Conservation (phyloP, 2,888 invertebrate species). For the Caenorhabditis wallacei region DNA sequence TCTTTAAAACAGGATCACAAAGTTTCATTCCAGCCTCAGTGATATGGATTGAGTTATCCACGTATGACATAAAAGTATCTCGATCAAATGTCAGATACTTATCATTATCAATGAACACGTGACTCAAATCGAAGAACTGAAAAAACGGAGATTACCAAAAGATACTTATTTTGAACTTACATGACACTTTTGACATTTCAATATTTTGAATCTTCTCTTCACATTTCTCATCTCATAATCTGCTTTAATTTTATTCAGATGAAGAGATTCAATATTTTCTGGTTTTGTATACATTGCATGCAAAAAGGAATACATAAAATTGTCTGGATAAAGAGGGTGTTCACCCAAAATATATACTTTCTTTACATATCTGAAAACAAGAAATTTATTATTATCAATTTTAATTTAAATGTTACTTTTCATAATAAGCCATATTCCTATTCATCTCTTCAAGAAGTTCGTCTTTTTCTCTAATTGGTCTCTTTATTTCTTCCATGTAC, state of each 20-base stretch:
- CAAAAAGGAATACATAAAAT: constrained; percentile 5
- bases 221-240: constrained; percentile 16
- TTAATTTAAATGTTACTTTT: not conserved
- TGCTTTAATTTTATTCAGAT: constrained; percentile 16
- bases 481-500: not conserved
- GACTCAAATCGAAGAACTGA: constrained; percentile 45
- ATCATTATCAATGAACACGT: constrained; percentile 17
- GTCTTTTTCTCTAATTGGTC: constrained; percentile 2
- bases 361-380: not conserved
- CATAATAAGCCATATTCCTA: constrained; percentile 1
- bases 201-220: not conserved
- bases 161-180: not conserved
- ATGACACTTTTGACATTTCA: constrained; percentile 34
- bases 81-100: constrained; percentile 43
- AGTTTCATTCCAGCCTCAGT: constrained; percentile 28
- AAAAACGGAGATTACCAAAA: not conserved
- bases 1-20: constrained; percentile 21
- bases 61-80: constrained; percentile 24
- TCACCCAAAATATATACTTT: constrained; percentile 23
- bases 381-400: not conserved
- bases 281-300: not conserved
- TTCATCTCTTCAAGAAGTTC: not conserved
- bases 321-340: not conserved
- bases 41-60: constrained; percentile 48
- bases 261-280: constrained; percentile 11